Percentiles rank a stretch among this genome's conserved stretches.
These are phyloP conservation scores for Daphoenositta chrysoptera DNA, from an alignment of 2,113 vertebrate species.

Conservation along the genomic window DNA sequence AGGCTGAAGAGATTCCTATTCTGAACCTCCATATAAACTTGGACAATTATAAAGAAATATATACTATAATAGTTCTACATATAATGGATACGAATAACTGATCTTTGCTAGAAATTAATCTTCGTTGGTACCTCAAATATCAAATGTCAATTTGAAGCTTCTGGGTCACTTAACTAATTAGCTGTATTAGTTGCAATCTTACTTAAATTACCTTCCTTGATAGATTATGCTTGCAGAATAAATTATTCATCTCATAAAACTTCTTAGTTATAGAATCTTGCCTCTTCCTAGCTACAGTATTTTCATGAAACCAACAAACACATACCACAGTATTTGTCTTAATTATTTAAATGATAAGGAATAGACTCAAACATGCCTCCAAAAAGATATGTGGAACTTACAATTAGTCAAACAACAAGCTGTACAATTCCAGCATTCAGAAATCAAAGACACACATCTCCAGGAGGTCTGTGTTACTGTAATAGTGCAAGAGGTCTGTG, in stretches of 20 bases:
- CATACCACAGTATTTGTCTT: background rate
- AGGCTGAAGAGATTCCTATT: background rate
- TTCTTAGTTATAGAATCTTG: conserved; percentile 51
- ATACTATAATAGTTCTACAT: background rate
- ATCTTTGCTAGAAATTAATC: conserved; percentile 2
- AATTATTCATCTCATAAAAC: conserved; percentile 85
- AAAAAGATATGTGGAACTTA: conserved; percentile 81
- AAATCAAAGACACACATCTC: conserved; percentile 67
- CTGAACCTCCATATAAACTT: background rate
- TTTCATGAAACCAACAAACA: conserved; percentile 13
- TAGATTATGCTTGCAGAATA: conserved; percentile 74
- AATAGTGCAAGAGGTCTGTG: background rate
- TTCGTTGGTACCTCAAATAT: conserved; percentile 20
- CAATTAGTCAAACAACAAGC: conserved; percentile 84
- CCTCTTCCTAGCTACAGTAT: conserved; percentile 20
- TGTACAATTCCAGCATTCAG: conserved; percentile 74
- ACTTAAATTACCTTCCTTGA: conserved; percentile 78
- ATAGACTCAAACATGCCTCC: conserved; percentile 77
- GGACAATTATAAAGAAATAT: background rate
- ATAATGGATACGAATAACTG: background rate
- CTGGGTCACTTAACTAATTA: conserved; percentile 57
- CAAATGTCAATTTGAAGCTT: conserved; percentile 7
- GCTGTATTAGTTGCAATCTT: conserved; percentile 48
- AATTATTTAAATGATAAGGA: conserved; percentile 34
- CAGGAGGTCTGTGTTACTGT: conserved; percentile 59